Base-by-base conservation (phyloP, 2,888 invertebrate species). In the Zhuqinia jingwanae region DNA sequence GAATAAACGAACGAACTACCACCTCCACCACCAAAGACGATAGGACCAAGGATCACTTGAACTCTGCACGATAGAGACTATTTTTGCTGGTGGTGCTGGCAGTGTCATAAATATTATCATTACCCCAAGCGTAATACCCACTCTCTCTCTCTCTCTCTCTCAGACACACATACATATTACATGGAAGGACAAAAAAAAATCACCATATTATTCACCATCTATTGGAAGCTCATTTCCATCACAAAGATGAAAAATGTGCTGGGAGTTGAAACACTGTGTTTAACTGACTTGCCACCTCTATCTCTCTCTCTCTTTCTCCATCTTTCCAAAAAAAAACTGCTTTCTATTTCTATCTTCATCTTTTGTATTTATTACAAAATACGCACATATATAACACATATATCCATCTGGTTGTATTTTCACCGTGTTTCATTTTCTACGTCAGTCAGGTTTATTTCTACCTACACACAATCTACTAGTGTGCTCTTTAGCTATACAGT, bases 201-300 rank as follows among this genome's bases (percentile, higher is more conserved):
- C 47, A 11, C 17, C 68, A 45, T 25, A 47, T 27, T 65, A 27
- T 70, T 50, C 70, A 47, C 70, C 22, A 22, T 47, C 15, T n/a
- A 56, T 70, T 56, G 60, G 30, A 73, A 73, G 58, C 81, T 73
- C 73, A 81, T 81, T 81, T 73, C 60, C 73, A 70, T 78, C 36
- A 79, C 75, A 75, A 79, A 85, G 85, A 73, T 79, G 63, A 78
- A 79, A 63, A 85, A 79, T 85, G 78, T 79, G 73, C 45, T 47
- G 58, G 20, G 50, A 22, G 50, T 50, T 47, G 70, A 70, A 20
- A 73, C 70, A 60, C 47, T 36, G 60, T 58, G 79, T 77, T n/a
- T 70, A 85, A 85, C 78, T 70, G 78, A 73, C 78, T 85, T 68
- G 84, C 77, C 60, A 70, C 63, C 85, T 78, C 58, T 36, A 15